Evolutionary conservation across 2,888 invertebrate genomes (phyloP), one percentile per base, ranked within the genome.

Genomic region (Drosophila infuscata): DNA sequence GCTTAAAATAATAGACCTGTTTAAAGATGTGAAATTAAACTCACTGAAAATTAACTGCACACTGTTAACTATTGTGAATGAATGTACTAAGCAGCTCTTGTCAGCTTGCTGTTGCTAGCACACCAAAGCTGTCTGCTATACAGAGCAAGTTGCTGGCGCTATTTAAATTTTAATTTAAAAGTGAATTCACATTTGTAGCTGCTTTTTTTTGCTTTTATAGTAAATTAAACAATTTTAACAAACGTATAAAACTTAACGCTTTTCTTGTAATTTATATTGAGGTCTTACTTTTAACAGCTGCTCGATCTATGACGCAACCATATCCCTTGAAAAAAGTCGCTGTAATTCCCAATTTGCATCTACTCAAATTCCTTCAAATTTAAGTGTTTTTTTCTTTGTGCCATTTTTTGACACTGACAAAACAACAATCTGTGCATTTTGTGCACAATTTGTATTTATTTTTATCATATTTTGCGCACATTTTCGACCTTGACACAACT

Each of bases 401-500:
- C 1, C 54, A 56, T n/a, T 56, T 36, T 9, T 64, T 46, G 43
- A n/a, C 54, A 69, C 25, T 20, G 15, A 6, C 52, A 41, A 29
- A 15, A 41, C 54, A 32, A 63, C 62, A 73, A 58, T 61, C 33
- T 38, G 12, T 9, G 41, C 35, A 53, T 60, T 75, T 49, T 67
- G 67, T 65, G 41, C 57, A n/a, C 54, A 64, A 29, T 33, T 66
- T 66, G 30, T 46, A 15, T 43, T 41, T 43, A 35, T 36, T 68
- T 49, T 20, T 12, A 17, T 32, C 1, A 11, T 8, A n/a, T 17
- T 46, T 64, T 48, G 29, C n/a, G 62, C 41, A 7, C 58, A 58
- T 17, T 15, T 52, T 30, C 74, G 83, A 83, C 83, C 83, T 83
- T 83, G 83, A 83, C 70, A 72, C 53, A 32, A 25, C 49, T 48